Evolutionary conservation across 2,797 vertebrate species (phyloP), one percentile per base, ranked within the genome.

Genomic region (Garrulus glandarius): DNA sequence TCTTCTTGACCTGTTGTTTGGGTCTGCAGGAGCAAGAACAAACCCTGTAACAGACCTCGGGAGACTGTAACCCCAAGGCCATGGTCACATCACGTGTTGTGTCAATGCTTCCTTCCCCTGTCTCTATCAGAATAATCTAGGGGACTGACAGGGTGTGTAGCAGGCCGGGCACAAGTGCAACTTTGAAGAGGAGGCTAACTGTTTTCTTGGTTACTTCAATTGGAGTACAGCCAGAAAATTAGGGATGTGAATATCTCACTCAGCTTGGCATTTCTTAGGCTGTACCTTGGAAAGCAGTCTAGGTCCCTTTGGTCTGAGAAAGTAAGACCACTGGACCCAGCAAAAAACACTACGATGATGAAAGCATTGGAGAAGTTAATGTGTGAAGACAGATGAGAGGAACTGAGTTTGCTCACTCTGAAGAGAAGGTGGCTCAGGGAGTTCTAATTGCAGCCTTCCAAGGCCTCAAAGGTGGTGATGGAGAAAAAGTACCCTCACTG

Each of bases 31-130:
- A 69, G 5, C 22, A 81, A 55, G 36, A n/a, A n/a, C 5, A 43
- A 50, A 15, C 7, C 5, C 22, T 36, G 0, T 12, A 50, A 46
- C 1, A 55, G 13, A 22, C 10, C 22, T 60, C 5, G 10, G 37
- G n/a, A 52, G 32, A 19, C 0, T 5, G 19, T 19, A 34, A 7
- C 21, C 9, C 24, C 41, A 76, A 41, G 49, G n/a, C 16, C 27
- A 27, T 3, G 20, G 8, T 43, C 9, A 18, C 4, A 0, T 22
- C 19, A 23, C 0, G 1, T 11, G 22, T 59, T 37, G 15, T 10
- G 19, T 20, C 11, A 71, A 6, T 2, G 3, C 6, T 6, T 41
- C 8, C 32, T 83, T 76, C 29, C 36, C 18, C 11, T 0, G 0
- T 4, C 11, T 50, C 12, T 46, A 8, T 22, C 61, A 74, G 65